These are phyloP conservation scores for Drosophila nr. perissopoda DNA, from an alignment of 2,888 invertebrate genomes.

Conservation along the genomic window DNA sequence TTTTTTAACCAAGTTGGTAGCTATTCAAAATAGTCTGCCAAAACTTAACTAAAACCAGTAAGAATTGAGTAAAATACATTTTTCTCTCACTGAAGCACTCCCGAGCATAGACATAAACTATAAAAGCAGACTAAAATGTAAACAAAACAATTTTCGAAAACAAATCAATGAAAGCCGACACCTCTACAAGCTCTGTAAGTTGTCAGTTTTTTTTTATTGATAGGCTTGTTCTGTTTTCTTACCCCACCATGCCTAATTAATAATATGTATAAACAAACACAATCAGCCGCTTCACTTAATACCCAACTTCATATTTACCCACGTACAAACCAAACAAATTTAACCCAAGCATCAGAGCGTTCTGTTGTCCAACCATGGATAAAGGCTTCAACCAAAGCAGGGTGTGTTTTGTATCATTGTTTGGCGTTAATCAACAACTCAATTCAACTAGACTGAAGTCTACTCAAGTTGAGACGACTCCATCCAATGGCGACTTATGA, in stretches of 20 bases:
- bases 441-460: constrained; percentile 24
- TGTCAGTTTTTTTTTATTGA: neutral
- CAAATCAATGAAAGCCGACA: neutral
- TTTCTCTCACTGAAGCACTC: neutral
- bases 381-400: constrained; percentile 10
- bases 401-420: constrained; percentile 23
- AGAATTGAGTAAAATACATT: neutral
- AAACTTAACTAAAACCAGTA: neutral
- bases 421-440: constrained; percentile 56
- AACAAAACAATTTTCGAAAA: neutral
- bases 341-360: constrained; percentile 20
- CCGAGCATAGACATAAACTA: neutral
- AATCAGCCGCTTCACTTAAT: constrained; percentile 10
- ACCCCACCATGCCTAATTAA: neutral
- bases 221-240: neutral
- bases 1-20: neutral
- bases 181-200: neutral
- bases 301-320: constrained; percentile 1
- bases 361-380: constrained; percentile 12
- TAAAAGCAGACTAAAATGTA: neutral
- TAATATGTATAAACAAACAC: neutral
- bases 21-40: neutral
- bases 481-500: constrained; percentile 56
- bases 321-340: constrained; percentile 24
- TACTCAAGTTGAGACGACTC: constrained; percentile 33